Percentiles rank a stretch among this genome's conserved stretches.
Evolutionary conservation across 92 coral and sea anemone genomes (phyloP).

Genomic region (Porites divaricata): DNA sequence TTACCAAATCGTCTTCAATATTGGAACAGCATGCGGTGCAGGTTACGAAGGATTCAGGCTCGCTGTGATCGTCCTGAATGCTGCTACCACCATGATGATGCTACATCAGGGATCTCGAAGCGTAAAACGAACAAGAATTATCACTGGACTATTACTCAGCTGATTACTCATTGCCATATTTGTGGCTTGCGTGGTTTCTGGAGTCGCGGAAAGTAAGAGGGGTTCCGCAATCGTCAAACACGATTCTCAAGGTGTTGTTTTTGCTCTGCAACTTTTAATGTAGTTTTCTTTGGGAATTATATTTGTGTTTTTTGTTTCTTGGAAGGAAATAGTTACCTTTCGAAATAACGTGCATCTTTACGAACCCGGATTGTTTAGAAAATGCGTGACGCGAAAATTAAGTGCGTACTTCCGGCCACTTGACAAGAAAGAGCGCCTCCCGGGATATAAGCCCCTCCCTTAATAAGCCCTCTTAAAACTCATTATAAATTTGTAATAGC

Average conservation of each 20-base stretch:
- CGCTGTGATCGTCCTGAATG: conserved; percentile 15
- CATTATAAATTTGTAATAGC: too few species aligned
- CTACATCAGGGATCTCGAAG: conserved; percentile 18
- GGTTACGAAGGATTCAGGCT: conserved; percentile 37
- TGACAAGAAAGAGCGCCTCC: too few species aligned
- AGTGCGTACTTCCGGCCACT: too few species aligned
- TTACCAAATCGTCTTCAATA: conserved; percentile 39
- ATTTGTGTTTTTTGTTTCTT: conserved; percentile 34
- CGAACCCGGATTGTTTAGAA: conserved; percentile 19
- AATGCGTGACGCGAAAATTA: not conserved
- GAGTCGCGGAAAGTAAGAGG: conserved; percentile 24
- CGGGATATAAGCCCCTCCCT: too few species aligned
- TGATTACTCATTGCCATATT: not conserved
- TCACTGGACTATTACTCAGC: not conserved
- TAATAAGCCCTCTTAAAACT: too few species aligned
- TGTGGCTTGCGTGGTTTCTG: conserved; percentile 15
- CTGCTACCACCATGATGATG: conserved; percentile 28
- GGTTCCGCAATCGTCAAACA: conserved; percentile 11
- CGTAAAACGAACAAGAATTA: conserved; percentile 13
- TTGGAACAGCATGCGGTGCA: conserved; percentile 40
- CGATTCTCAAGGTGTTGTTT: conserved; percentile 8
- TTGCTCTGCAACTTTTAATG: conserved; percentile 17
- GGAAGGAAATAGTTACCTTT: conserved; percentile 22
- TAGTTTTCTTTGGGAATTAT: not conserved
- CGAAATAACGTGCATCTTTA: conserved; percentile 23